Base-by-base conservation (phyloP, 2,113 vertebrate genomes). In the Coracopsis vasa region DNA sequence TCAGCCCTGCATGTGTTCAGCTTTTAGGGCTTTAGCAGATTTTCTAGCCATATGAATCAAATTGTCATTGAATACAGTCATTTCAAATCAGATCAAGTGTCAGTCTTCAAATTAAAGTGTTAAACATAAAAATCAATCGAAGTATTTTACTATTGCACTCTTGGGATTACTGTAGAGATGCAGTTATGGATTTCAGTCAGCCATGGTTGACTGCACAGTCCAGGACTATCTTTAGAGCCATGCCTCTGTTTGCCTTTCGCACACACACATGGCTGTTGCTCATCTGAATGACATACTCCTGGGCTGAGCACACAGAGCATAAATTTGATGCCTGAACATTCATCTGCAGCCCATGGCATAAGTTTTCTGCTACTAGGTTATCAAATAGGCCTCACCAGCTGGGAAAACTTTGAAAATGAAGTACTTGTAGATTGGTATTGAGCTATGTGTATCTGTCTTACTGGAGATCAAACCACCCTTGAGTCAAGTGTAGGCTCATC, bases 21-120 rank as follows among this genome's bases (percentile, higher is more conserved):
- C 54, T 88, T 35, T 58, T 66, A 78, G 50, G 53, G 27, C 42
- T 92, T 66, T 78, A 60, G 86, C 5, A 27, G 72, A 39, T 56
- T 53, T 92, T 37, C 37, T 44, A 92, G 51, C 56, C 56, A 28
- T 19, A 50, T 39, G 50, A 93, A 90, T 88, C 37, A 62, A 92
- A 80, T 80, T 77, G 19, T 70, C n/a, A 85, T 88, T 60, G 81
- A 96, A 86, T 80, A 10, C 45, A 80, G 64, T 94, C 1, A n/a
- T 90, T 82, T 93, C 88, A 94, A 90, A 93, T 86, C 37, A 94
- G 85, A 77, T 77, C 48, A 82, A 72, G 33, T 6, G 6, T 54
- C 70, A 58, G 6, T 83, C 71, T 88, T 92, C 54, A 82, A 77
- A 93, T 78, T 80, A 80, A 90, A 86, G 82, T 77, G 80, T 67